Base-by-base conservation (phyloP, 2,797 vertebrate genomes). In the Anabas testudineus region DNA sequence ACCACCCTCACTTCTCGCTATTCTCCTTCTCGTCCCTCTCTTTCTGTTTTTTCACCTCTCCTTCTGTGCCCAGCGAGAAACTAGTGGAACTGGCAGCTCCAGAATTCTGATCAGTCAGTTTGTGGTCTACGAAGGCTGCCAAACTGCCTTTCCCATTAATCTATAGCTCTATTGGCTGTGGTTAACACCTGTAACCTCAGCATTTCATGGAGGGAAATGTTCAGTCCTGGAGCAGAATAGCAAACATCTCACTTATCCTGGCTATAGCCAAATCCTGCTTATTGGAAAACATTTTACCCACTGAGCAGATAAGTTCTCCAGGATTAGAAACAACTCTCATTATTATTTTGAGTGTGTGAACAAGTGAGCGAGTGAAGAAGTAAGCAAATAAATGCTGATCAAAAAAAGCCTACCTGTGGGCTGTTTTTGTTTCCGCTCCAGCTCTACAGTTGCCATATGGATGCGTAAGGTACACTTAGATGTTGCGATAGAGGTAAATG, bases 51-150 rank as follows among this genome's bases (percentile, higher is more conserved):
- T 58, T 78, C 80, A 66, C 79, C 71, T 80, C 72, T 73, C 70
- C 74, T 63, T 76, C 79, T 21, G 51, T 32, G 76, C 89, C 62
- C 79, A 76, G 82, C 61, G 45, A 86, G 88, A 76, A 84, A 71
- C 84, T 34, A 70, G 65, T 58, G 74, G 62, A 81, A 84, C 85
- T 39, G 21, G 76, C 83, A 51, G 84, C 83, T 84, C 49, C 73
- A 90, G 91, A 94, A 93, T 93, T 81, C 90, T 90, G 92, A 93
- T 94, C 89, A 93, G 88, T 86, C 90, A 93, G 89, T 94, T 94
- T 92, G 89, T 75, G 89, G 67, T 74, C 69, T 68, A 76, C 83
- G 86, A 83, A 91, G 74, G 79, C 90, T 16, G 86, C 83, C 81
- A 84, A 89, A 92, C 83, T 82, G 82, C 77, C 86, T 76, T 90